Evolutionary conservation across 2,888 invertebrate species (phyloP), one percentile per base, ranked within the genome.

Genomic region (Xanthorhoe designata): DNA sequence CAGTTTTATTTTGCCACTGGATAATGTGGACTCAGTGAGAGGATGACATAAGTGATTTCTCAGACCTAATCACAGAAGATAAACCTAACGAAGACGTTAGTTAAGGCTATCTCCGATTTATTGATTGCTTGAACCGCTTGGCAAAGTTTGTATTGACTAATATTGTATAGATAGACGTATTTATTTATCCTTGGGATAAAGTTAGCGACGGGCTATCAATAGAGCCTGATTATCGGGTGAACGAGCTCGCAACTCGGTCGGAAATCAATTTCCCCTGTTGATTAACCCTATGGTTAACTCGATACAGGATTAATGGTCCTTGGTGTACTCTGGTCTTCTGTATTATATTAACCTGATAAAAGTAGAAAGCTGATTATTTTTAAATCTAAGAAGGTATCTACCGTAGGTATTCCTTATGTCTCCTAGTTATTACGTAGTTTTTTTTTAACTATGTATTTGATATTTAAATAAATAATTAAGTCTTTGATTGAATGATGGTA

Each of bases 191-290:
- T 56, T 32, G 13, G 18, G 17, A n/a, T 38, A 45, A 54, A 54
- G 61, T 61, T 61, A 47, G 54, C 61, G 47, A 15, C 35, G 9
- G 18, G 56, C 52, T 63, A 67, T 67, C 63, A 67, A 67, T 67
- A 60, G 63, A 56, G 47, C 19, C 63, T 67, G 59, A 67, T 67
- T 59, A 63, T 29, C 62, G 52, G 32, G 62, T 13, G 15, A 53
- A 51, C 32, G 62, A 56, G 56, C 56, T 17, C 24, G 38, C 35
- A 45, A 29, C 45, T 58, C 45, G 57, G 29, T 52, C 42, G 66
- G 66, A 55, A 66, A 63, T 67, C 63, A 60, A 67, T 63, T 60
- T 58, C 52, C 58, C 47, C 32, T 5, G 49, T 57, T 63, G 51
- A 67, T 67, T 56, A 56, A 49, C 60, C 32, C 60, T 55, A 50